Percentiles rank a stretch among this genome's conserved stretches.
phyloP scores from a whole-genome alignment of 1,140 invertebrate species.

The Calliphora vicina region DNA sequence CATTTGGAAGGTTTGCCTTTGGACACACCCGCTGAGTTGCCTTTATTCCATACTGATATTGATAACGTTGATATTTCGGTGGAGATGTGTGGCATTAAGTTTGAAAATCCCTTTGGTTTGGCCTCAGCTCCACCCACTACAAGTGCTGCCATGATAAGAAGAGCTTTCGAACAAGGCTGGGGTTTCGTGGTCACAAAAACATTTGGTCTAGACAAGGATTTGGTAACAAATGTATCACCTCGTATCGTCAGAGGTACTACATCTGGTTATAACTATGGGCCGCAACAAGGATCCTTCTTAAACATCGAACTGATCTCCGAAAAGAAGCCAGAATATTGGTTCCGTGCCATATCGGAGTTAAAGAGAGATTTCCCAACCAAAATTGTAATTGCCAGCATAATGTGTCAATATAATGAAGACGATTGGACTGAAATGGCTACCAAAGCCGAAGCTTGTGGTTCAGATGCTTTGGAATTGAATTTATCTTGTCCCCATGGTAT shows the following conservation, averaged over 20 bases:
- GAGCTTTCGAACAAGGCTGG: constrained; percentile 96
- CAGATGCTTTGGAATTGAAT: constrained; percentile 96
- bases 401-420: constrained; percentile 87
- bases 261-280: constrained; percentile 90
- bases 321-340: constrained; percentile 94
- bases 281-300: constrained; percentile 91
- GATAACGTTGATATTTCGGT: constrained; percentile 90
- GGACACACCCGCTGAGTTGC: constrained; percentile 76
- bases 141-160: constrained; percentile 90
- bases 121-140: constrained; percentile 97
- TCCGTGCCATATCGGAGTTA: constrained; percentile 85
- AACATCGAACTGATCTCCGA: constrained; percentile 99
- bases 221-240: constrained; percentile 96
- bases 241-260: constrained; percentile 93
- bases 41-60: constrained; percentile 91
- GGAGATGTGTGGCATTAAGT: constrained; percentile 91
- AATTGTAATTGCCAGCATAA: constrained; percentile 96
- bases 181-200: constrained; percentile 97
- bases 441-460: constrained; percentile 83
- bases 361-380: constrained; percentile 91
- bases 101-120: constrained; percentile 96
- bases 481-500: constrained; percentile 98
- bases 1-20: constrained; percentile 77
- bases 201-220: constrained; percentile 93
- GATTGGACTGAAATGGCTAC: constrained; percentile 89